Evolutionary conservation across 2,797 vertebrate species (phyloP).

Genomic region (Diceros bicornis): DNA sequence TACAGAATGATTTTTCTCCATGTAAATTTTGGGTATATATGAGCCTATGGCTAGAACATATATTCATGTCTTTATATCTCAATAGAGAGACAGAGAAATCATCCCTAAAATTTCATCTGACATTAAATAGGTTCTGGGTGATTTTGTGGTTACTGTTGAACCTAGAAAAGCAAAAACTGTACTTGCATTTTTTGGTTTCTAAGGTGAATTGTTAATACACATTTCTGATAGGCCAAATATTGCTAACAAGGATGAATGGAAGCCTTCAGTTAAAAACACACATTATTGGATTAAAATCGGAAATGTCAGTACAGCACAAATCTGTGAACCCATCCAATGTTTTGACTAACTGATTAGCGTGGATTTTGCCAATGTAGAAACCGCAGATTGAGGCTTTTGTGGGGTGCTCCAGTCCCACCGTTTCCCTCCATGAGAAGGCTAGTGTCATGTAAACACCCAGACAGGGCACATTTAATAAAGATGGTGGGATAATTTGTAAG

Average conservation of each 20-base stretch:
- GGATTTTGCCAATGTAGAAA: neutral
- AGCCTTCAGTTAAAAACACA: neutral
- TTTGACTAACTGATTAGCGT: neutral
- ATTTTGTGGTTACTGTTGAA: neutral
- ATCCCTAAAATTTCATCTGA: neutral
- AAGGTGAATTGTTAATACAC: neutral
- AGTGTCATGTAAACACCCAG: neutral
- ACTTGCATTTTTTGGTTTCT: neutral
- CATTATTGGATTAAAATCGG: neutral
- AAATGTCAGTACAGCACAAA: neutral
- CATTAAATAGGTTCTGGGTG: neutral
- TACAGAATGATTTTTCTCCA: neutral
- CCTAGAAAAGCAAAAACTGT: neutral
- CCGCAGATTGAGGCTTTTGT: neutral
- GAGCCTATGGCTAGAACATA: neutral
- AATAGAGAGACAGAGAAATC: neutral
- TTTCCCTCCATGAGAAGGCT: neutral
- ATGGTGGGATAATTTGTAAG: neutral
- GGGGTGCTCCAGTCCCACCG: accelerated
- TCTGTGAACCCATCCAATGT: neutral
- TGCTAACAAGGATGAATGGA: neutral
- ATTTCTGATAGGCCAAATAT: neutral
- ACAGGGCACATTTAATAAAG: neutral
- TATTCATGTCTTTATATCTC: neutral
- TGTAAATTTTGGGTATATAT: neutral